Evolutionary conservation across 2,113 vertebrate species (phyloP), one percentile per base, ranked within the genome.

Genomic region (Nesoenas mayeri): DNA sequence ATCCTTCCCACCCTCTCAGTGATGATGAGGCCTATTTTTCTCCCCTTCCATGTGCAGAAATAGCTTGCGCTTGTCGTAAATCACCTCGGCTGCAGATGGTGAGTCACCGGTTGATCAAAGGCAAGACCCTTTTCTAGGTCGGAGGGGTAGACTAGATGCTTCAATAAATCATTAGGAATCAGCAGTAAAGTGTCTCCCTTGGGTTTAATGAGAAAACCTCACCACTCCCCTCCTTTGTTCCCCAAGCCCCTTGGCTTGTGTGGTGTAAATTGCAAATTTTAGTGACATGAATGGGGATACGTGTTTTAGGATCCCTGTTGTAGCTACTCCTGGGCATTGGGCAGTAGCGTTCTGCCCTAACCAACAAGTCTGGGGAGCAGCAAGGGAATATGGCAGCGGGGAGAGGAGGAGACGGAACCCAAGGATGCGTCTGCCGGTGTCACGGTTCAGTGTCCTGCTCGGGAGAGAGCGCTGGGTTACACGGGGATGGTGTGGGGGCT

Each of bases 71-170:
- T 73, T 93, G 88, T 96, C 47, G 10, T 83, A 94, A 95, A 97
- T 96, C 95, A 80, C 94, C 93, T 87, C 47, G 40, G 91, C 86
- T 92, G 83, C 87, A 69, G 94, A 96, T 93, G 84, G 89, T 96
- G 96, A 97, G 91, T 97, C 96, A 97, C 87, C 10, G 69, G 93
- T 34, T 93, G 94, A 96, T 96, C 95, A 95, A 93, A 97, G 96
- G 85, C 79, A 31, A 79, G 89, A 89, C 89, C 93, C 89, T 94
- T 91, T 85, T 67, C 89, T 87, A 67, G 93, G 79, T 14, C 89
- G 88, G 87, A 17, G 54, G 14, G 34, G 81, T 75, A 91, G 74
- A 85, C 24, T 5, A 2, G 87, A 15, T 60, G 79, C 71, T 82
- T 62, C 91, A 83, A 82, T 79, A 94, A 96, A 95, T 93, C 89